A percentile compares a stretch with the other conserved stretches of the same genome.
Evolutionary conservation across 64 coral and sea anemone genomes (phyloP).

Genomic region (Pachyseris speciosa): DNA sequence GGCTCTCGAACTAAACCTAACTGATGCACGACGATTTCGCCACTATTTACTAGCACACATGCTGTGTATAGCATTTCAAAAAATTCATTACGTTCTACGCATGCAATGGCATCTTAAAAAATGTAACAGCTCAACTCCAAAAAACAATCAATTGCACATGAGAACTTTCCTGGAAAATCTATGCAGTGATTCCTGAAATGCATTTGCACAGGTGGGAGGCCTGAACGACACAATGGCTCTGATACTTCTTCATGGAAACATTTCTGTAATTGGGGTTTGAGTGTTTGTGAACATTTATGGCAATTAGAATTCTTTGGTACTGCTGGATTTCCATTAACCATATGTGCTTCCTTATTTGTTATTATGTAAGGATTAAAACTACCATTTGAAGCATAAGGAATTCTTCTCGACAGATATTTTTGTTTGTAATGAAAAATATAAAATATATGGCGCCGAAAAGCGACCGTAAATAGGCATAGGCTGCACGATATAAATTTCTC

Average conservation of each 20-base stretch:
- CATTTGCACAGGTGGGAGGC: neutral
- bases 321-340: slow-evolving; percentile 29
- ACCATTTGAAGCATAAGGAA: slow-evolving; percentile 33
- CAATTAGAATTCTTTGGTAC: too few species aligned
- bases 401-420: slow-evolving; percentile 1
- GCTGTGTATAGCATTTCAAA: too few species aligned
- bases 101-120: neutral
- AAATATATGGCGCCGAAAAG: too few species aligned
- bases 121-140: slow-evolving; percentile 21
- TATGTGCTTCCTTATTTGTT: slow-evolving; percentile 41
- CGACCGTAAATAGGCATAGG: too few species aligned
- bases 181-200: slow-evolving; percentile 33
- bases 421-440: neutral
- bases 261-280: too few species aligned
- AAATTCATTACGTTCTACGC: slow-evolving; percentile 20
- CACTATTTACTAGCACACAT: neutral
- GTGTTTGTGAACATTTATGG: too few species aligned
- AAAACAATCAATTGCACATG: slow-evolving; percentile 51
- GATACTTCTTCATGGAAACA: neutral
- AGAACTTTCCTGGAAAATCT: slow-evolving; percentile 21
- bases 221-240: neutral
- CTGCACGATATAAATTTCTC: too few species aligned
- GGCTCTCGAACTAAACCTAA: neutral
- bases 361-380: slow-evolving; percentile 57
- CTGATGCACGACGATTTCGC: neutral